Percentiles rank a stretch among this genome's conserved stretches.
These are phyloP conservation scores for Cyclargus thomasi DNA, from an alignment of 1,140 invertebrate species.

Conservation along the genomic window DNA sequence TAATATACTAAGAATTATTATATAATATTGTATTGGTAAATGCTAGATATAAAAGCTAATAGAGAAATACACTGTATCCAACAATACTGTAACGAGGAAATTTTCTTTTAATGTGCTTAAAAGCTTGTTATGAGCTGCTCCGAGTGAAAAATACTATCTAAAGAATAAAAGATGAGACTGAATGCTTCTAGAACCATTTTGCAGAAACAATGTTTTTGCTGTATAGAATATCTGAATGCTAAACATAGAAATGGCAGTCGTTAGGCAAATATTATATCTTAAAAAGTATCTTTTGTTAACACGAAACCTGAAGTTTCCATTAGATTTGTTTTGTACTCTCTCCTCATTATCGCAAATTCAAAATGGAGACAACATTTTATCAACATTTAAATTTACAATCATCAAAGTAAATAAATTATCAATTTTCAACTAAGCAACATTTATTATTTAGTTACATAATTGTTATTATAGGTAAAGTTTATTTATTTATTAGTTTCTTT, in stretches of 20 bases:
- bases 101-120: conserved; percentile 7
- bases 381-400: neutral
- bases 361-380: no score
- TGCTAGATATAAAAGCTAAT: neutral
- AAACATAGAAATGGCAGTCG: conserved; percentile 9
- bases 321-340: neutral
- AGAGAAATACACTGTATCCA: neutral
- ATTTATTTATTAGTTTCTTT: no score
- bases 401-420: no score
- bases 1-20: no score
- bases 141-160: conserved; percentile 6
- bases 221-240: conserved; percentile 13
- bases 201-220: conserved; percentile 9
- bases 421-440: no score
- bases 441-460: no score
- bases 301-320: neutral
- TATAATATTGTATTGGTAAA: no score
- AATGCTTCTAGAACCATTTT: conserved; percentile 10
- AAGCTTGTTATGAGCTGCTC: neutral
- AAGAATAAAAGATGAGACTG: conserved; percentile 15
- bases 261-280: conserved; percentile 14
- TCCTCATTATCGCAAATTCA: neutral
- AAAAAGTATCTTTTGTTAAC: conserved; percentile 6
- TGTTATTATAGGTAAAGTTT: no score
- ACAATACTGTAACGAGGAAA: neutral